These are phyloP conservation scores for Limnephilus auricula DNA, from an alignment of 2,888 invertebrate species.

Conservation along the genomic window DNA sequence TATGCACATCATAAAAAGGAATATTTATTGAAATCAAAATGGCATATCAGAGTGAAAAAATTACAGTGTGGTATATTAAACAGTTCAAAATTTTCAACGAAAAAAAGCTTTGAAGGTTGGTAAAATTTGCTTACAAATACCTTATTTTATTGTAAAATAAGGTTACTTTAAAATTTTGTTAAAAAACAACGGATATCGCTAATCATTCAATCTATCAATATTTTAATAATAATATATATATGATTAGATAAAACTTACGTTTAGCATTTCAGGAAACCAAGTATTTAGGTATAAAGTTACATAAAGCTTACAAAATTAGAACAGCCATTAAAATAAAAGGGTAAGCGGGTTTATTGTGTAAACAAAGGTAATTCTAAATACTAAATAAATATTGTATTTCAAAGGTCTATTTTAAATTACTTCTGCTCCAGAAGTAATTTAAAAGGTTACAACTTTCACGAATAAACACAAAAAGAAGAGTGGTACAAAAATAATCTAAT, in stretches of 20 bases:
- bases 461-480: neutral
- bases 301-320: neutral
- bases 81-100: too few species aligned
- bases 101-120: too few species aligned
- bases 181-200: too few species aligned
- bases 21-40: too few species aligned
- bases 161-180: too few species aligned
- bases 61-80: too few species aligned
- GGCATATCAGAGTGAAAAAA: too few species aligned
- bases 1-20: neutral
- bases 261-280: neutral
- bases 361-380: neutral
- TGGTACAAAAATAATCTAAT: neutral
- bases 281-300: neutral
- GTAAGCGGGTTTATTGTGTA: neutral
- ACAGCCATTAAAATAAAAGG: neutral
- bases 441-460: neutral
- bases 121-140: too few species aligned
- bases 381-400: neutral
- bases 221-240: neutral
- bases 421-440: neutral
- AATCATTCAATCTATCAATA: neutral
- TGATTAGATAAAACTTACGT: neutral
- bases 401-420: neutral
- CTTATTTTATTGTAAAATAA: too few species aligned